Base-by-base conservation (phyloP, 1,140 invertebrate species). In the Drosophila erecta region DNA sequence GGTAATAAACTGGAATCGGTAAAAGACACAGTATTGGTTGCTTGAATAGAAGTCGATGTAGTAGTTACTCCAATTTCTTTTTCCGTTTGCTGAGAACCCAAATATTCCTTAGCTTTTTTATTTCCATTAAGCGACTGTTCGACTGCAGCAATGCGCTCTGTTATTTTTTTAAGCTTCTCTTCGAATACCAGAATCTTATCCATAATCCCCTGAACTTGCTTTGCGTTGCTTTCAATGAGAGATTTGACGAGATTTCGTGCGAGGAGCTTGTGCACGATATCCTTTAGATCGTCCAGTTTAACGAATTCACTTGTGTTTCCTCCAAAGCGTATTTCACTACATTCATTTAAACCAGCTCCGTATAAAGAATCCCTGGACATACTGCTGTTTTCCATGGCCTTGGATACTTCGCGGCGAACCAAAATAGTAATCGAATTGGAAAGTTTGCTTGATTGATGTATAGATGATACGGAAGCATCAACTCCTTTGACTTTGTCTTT, bases 241-340 rank as follows among this genome's bases (percentile, higher is more conserved):
- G 51, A 43, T 7, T 43, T 37, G 7, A 30, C 24, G 0, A 33
- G 17, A 14, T 57, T 33, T 12, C 17, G 50, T 14, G 50, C 20
- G 51, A 56, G 17, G 11, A 62, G 50, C 15, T 56, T 22, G 27
- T 55, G 33, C 17, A 57, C 59, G 14, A 56, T 57, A 12, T 35
- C 51, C 12, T 43, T 17, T 2, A 56, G 2, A 41, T 62, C 38
- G 4, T 62, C 38, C n/a, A 56, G 17, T 6, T 35, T 43, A 8
- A 62, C 50, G 24, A 22, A 62, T n/a, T 56, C 59, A 38, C 37
- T 15, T 30, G 38, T 14, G n/a, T 37, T 12, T 14, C 12, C 33
- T 35, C 8, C 7, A 22, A 22, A 22, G 20, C 20, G 20, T 35
- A 35, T 10, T 35, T 35, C 5, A 11, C 11, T 8, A 11, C 2